These are phyloP conservation scores for Laterallus jamaicensis DNA, from an alignment of 2,113 vertebrate species.

Conservation along the genomic window DNA sequence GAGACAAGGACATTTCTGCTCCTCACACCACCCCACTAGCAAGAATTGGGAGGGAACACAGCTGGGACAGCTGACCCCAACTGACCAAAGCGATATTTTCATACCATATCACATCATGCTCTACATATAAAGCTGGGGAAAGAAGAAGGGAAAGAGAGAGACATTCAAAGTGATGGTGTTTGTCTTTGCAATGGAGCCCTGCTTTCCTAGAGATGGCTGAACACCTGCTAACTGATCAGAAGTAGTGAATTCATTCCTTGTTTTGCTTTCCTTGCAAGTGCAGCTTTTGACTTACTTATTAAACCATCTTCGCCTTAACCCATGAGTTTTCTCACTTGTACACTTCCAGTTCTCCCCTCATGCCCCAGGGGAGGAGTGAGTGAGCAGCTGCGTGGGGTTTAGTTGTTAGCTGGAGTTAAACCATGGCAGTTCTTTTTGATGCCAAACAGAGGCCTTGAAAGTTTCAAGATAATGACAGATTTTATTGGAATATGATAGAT, in stretches of 20 bases:
- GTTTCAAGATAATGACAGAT: too few relatives aligned
- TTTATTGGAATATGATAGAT: not conserved
- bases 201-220: not conserved
- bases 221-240: not conserved
- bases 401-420: not conserved
- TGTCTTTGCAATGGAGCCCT: not conserved
- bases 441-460: too few relatives aligned
- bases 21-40: not conserved
- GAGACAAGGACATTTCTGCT: not conserved
- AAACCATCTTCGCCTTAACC: not conserved
- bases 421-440: too few relatives aligned
- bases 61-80: not conserved
- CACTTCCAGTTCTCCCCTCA: not conserved
- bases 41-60: not conserved
- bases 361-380: rapidly evolving
- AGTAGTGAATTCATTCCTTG: not conserved
- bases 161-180: rapidly evolving
- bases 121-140: not conserved
- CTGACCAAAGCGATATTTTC: too few relatives aligned
- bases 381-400: rapidly evolving
- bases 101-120: rapidly evolving
- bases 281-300: not conserved
- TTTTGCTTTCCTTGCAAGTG: not conserved
- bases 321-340: not conserved
- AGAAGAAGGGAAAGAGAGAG: not conserved